phyloP scores from a whole-genome alignment of 2,888 invertebrate genomes.

The Drosophila eohydei region DNA sequence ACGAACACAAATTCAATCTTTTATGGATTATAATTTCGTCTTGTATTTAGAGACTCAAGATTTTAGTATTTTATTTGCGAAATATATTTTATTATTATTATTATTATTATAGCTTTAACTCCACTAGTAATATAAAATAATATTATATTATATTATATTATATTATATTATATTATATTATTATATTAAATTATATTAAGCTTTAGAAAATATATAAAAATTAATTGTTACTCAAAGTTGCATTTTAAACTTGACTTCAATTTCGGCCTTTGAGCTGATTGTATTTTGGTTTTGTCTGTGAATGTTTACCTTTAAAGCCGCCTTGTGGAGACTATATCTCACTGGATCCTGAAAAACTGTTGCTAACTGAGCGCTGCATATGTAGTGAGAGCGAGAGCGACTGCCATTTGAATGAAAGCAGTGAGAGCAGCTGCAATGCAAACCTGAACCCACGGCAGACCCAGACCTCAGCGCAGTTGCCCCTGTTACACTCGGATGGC shows the following conservation, averaged over 20 bases:
- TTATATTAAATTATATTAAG: neutral
- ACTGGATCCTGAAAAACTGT: constrained; percentile 25
- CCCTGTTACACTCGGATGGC: constrained; percentile 33
- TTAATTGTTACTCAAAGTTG: neutral
- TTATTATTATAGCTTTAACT: too few relatives aligned
- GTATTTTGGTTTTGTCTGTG: neutral
- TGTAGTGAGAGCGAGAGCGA: constrained; percentile 33
- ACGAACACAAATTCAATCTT: too few relatives aligned
- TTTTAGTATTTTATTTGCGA: too few relatives aligned
- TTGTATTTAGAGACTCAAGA: too few relatives aligned
- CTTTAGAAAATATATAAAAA: neutral
- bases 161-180: too few relatives aligned
- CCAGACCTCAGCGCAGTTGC: constrained; percentile 34
- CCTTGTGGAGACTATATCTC: constrained; percentile 8
- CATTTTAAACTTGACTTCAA: neutral
- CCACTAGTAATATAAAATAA: too few relatives aligned
- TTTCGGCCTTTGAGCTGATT: neutral
- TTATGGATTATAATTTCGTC: too few relatives aligned
- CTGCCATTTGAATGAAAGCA: constrained; percentile 68
- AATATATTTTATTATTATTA: too few relatives aligned
- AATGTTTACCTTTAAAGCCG: neutral
- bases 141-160: too few relatives aligned
- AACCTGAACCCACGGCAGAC: constrained; percentile 60
- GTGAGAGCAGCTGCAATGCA: constrained; percentile 58
- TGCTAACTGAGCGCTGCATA: constrained; percentile 16